A percentile compares a stretch with the other conserved stretches of the same genome.
phyloP scores from a whole-genome alignment of 2,113 vertebrate genomes.

The Poeciliopsis prolifica region DNA sequence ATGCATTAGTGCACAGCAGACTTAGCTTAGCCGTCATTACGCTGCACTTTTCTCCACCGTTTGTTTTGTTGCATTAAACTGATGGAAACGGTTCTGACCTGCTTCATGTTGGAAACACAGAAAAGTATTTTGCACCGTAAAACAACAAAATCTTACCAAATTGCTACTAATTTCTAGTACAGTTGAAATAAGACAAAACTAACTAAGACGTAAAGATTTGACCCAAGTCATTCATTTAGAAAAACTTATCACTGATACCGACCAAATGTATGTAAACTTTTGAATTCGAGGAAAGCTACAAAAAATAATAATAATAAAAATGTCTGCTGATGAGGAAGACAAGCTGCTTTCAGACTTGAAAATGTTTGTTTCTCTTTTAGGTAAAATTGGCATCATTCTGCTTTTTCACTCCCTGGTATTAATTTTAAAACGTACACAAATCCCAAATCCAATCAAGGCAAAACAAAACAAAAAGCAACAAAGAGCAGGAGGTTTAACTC shows the following conservation, averaged over 20 bases:
- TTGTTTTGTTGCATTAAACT: conserved; percentile 2
- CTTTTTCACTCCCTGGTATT: not conserved
- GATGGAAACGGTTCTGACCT: not conserved
- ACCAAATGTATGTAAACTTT: too few species aligned
- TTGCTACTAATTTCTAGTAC: too few species aligned
- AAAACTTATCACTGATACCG: too few species aligned
- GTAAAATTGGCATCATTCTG: not conserved
- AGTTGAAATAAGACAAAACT: too few species aligned
- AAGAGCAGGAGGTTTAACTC: too few species aligned
- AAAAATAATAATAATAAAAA: too few species aligned
- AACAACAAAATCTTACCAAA: too few species aligned
- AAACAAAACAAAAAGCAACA: not conserved
- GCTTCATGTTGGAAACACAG: not conserved
- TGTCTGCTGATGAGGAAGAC: not conserved
- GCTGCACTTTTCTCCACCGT: conserved; percentile 10
- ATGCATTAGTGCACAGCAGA: conserved; percentile 35
- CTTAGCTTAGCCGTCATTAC: conserved; percentile 8
- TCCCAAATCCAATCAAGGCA: not conserved
- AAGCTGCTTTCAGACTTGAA: not conserved
- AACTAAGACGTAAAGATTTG: too few species aligned
- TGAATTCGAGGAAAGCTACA: too few species aligned
- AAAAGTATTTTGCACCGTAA: not conserved
- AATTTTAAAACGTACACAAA: not conserved
- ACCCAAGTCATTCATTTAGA: too few species aligned
- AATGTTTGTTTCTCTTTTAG: not conserved